Conservation (phyloP, 2,797 vertebrate species). For the Arremon aurantiirostris region DNA sequence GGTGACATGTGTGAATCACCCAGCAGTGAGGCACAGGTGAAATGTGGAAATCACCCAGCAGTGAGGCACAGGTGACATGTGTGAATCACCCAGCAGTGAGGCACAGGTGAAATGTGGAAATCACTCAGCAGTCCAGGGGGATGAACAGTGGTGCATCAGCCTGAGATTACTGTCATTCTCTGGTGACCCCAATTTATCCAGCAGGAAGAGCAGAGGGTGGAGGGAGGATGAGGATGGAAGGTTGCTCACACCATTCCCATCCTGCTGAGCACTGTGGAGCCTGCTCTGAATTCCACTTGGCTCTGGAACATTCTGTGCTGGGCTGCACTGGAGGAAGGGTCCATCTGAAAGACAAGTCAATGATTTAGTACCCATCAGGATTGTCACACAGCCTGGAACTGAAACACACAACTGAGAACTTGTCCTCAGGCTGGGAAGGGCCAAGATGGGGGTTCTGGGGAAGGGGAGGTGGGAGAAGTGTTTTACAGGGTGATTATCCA, state of each 20-base stretch:
- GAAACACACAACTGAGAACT: neutral
- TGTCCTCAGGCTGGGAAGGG: neutral
- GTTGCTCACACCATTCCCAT: neutral
- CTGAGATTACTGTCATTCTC: neutral
- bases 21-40: neutral
- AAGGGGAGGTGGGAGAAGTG: neutral
- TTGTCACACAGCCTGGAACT: neutral
- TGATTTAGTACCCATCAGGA: neutral
- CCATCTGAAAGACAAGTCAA: slow-evolving; percentile 6
- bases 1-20: neutral
- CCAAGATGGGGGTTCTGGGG: neutral
- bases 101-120: neutral
- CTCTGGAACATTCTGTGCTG: neutral
- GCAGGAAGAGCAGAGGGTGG: neutral
- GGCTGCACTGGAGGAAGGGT: slow-evolving; percentile 11
- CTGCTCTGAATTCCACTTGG: neutral
- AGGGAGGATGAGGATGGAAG: slow-evolving; percentile 20
- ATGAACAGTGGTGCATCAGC: neutral
- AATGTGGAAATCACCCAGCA: neutral
- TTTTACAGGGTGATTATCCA: neutral
- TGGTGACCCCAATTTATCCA: neutral
- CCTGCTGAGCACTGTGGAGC: neutral
- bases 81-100: neutral
- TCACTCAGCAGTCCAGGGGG: neutral
- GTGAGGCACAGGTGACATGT: accelerated